Evolutionary conservation across 2,888 invertebrate species (phyloP), one percentile per base, ranked within the genome.

Genomic region (Eupithecia insigniata): DNA sequence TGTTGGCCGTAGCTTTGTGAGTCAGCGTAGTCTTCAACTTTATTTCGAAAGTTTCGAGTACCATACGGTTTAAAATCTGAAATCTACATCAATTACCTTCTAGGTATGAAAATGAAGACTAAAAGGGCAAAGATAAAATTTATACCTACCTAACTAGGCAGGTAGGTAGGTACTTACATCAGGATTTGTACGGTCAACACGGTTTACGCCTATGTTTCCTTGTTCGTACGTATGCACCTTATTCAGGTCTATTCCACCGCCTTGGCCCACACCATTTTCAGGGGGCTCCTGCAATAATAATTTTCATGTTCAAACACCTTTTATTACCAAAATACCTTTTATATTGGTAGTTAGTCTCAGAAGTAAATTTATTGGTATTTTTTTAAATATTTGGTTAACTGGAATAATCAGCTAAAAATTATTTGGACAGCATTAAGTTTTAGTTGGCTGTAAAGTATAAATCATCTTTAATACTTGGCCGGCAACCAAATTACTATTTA

Each of bases 21-120:
- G 72, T 69, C 74, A 71, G 76, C 77, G 30, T 75, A 61, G 55
- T 74, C 72, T 8, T 76, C 79, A 1, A 71, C 39, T 69, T 79
- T 83, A 39, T 84, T 80, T 16, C 79, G 81, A n/a, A 70, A 64
- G 18, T 84, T 82, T 64, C 81, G 80, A 76, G 72, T 81, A 60
- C 71, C 79, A n/a, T 70, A 77, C 32, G 73, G 66, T 72, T 84
- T 84, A 39, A 78, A 79, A 32, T 84, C 86, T 80, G 85, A 77
- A 81, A 84, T 77, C 89, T 89, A 65, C n/a, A 70, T 67, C 32
- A 34, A 64, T 26, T 22, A 30, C 58, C 10, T 14, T 55, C 14
- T 55, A 55, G 55, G 26, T 26, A 26, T 26, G 12, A 55, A 55
- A 46, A 51, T 3, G 7, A 51, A n/a, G 51, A 51, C 10, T 22